Conservation (phyloP, 2,113 vertebrate species). For the Pseudopodoces humilis region DNA sequence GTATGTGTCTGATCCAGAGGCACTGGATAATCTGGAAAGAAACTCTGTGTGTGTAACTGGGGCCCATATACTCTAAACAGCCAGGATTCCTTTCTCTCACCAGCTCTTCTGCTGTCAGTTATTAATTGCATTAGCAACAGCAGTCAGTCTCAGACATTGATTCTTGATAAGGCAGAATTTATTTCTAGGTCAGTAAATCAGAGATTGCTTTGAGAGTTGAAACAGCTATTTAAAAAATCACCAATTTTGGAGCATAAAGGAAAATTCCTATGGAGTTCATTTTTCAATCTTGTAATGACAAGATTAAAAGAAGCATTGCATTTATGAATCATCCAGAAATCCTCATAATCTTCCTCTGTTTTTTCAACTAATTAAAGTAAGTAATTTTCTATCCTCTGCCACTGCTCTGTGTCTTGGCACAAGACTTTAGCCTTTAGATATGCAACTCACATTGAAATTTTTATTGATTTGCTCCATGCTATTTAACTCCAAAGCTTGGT, state of each 20-base stretch:
- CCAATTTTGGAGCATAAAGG: neutral
- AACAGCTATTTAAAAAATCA: neutral
- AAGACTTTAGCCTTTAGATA: neutral
- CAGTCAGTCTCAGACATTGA: neutral
- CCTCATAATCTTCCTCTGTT: neutral
- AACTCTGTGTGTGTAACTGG: neutral
- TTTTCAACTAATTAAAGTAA: neutral
- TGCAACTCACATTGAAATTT: neutral
- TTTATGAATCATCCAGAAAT: neutral
- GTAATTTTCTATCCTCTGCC: neutral
- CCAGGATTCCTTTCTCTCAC: neutral
- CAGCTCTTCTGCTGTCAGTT: neutral
- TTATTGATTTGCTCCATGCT: neutral
- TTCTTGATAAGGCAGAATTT: neutral
- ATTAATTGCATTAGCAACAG: neutral
- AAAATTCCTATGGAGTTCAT: neutral
- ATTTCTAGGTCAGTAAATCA: neutral
- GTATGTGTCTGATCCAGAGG: neutral
- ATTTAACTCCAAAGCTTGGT: neutral
- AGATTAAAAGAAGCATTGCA: neutral
- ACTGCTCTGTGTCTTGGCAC: neutral
- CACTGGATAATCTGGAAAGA: neutral
- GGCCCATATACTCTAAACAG: neutral
- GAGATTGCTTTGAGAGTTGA: neutral
- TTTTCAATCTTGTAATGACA: neutral